Evolutionary conservation across 2,113 vertebrate genomes (phyloP), one percentile per base, ranked within the genome.

Genomic region (Oryzias celebensis): DNA sequence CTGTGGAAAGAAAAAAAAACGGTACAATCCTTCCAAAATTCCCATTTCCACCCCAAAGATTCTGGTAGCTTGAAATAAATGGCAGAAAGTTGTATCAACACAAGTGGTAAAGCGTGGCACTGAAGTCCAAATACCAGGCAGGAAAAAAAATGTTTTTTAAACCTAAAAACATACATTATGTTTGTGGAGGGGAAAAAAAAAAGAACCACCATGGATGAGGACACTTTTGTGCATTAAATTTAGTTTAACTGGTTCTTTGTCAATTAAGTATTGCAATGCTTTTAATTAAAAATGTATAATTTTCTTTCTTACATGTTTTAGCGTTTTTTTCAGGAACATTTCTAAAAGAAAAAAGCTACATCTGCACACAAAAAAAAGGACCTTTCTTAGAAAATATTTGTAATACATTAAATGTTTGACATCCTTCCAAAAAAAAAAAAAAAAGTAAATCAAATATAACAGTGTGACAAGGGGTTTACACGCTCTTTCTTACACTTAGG

Each of bases 1-100:
- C 5, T 49, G 49, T 64, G 77, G 20, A 20, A 20, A 20, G 20
- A 20, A 20, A 20, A 55, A 76, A 78, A 85, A 20, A 31, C 53
- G 65, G 71, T 65, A 72, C n/a, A 80, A 65, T 76, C 58, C 82
- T 78, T 75, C 71, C 77, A 61, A 71, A 56, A 61, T 10, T 26
- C 48, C n/a, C n/a, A 74, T 70, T 61, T 60, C 68, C 53, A 62
- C 54, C 67, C 70, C 28, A 42, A 68, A 67, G 72, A 73, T 79
- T 82, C 65, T 69, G 75, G 65, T 62, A 60, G 52, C 49, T 68
- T 66, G 50, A 69, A 73, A 77, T 17, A n/a, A 42, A 69, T 68
- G 60, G 28, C 65, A 44, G 28, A 57, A 14, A 60, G 58, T 57
- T 51, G 26, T 48, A 52, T 13, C 48, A 52, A 13, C 53, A 54